These are phyloP conservation scores for Synanthedon tipuliformis DNA, from an alignment of 2,888 invertebrate species.

Conservation along the genomic window DNA sequence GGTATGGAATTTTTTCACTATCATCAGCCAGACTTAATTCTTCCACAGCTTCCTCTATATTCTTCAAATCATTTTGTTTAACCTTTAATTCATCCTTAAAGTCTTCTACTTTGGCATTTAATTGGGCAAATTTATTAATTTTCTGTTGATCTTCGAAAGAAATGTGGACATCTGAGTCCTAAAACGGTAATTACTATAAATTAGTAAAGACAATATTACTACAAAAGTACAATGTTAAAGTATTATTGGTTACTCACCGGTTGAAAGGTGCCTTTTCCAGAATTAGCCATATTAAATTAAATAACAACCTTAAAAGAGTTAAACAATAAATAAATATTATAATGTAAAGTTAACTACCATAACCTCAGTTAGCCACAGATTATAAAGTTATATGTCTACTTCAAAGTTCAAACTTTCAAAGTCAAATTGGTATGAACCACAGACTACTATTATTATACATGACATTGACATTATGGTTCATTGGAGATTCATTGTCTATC, in stretches of 20 bases:
- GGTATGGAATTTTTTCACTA: conserved; percentile 80
- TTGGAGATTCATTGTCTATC: too few relatives aligned
- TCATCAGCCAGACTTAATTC: conserved; percentile 86
- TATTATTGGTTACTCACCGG: conserved; percentile 63
- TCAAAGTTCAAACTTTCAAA: too few relatives aligned
- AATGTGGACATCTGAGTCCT: conserved; percentile 93
- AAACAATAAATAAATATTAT: too few relatives aligned
- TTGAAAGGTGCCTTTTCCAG: conserved; percentile 77
- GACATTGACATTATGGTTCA: too few relatives aligned
- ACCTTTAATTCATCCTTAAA: conserved; percentile 86
- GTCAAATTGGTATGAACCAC: too few relatives aligned
- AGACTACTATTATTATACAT: too few relatives aligned
- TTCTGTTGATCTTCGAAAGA: conserved; percentile 97
- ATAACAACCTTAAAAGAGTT: too few relatives aligned
- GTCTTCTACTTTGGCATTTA: conserved; percentile 93
- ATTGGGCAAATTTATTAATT: conserved; percentile 95
- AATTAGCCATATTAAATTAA: conserved; percentile 33
- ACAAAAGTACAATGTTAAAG: conserved; percentile 4
- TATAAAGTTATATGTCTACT: too few relatives aligned
- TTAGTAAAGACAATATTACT: background rate
- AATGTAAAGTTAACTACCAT: too few relatives aligned
- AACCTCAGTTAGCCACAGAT: too few relatives aligned
- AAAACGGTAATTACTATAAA: conserved; percentile 9
- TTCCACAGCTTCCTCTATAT: conserved; percentile 92
- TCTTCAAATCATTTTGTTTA: conserved; percentile 91